A percentile compares a stretch with the other conserved stretches of the same genome.
phyloP scores from a whole-genome alignment of 2,888 invertebrate species.

The Polydrusus pterygomalis region DNA sequence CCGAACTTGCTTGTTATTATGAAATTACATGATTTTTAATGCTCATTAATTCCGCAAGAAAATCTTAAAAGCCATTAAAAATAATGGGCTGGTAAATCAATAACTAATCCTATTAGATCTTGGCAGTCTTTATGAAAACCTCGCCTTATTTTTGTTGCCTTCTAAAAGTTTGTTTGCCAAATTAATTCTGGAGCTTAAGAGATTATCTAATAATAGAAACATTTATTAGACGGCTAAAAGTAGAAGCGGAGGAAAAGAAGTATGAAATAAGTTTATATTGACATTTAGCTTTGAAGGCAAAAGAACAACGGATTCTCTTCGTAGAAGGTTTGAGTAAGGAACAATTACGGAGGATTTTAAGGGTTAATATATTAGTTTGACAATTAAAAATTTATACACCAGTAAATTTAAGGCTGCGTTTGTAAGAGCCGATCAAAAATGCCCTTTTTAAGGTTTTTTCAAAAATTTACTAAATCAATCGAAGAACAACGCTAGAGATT shows the following conservation, averaged over 20 bases:
- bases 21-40: constrained; percentile 12
- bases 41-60: constrained; percentile 8
- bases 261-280: neutral
- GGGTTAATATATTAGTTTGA: too few species aligned
- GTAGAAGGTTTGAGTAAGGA: too few species aligned
- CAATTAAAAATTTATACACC: too few species aligned
- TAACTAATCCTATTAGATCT: constrained; percentile 25
- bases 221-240: constrained; percentile 2
- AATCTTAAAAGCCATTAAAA: constrained; percentile 29
- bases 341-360: too few species aligned
- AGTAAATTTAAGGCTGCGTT: too few species aligned
- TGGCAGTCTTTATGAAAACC: constrained; percentile 22
- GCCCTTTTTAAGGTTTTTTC: too few species aligned
- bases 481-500: too few species aligned
- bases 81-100: constrained; percentile 34
- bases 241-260: neutral
- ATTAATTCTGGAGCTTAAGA: constrained; percentile 7
- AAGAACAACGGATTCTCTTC: too few species aligned
- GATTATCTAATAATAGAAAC: constrained; percentile 8
- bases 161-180: constrained; percentile 11
- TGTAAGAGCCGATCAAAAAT: too few species aligned
- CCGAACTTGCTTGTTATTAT: constrained; percentile 1
- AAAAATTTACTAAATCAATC: too few species aligned
- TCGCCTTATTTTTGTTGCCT: neutral
- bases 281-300: too few species aligned